Conservation (phyloP, 1,140 invertebrate species). For the Lordiphosa mommai region DNA sequence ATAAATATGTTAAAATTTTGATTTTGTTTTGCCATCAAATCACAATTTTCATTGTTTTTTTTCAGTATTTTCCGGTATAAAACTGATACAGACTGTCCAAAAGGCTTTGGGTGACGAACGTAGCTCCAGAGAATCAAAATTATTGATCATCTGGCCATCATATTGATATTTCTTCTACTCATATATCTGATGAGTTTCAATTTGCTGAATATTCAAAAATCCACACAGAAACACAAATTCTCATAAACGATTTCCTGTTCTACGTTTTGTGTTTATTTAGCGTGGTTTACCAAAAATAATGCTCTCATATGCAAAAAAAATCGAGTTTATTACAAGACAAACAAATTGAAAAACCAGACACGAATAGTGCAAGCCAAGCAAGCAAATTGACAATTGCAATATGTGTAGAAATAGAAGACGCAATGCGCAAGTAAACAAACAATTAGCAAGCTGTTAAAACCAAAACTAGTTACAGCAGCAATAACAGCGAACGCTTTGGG, state of each 20-base stretch:
- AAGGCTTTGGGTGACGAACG: too few species aligned
- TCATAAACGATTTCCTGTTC: conserved; percentile 4
- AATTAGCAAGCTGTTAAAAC: conserved; percentile 51
- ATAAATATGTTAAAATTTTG: too few species aligned
- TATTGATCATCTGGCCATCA: too few species aligned
- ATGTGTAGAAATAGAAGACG: conserved; percentile 52
- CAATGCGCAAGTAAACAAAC: conserved; percentile 65
- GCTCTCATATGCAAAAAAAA: conserved; percentile 28
- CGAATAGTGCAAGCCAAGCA: conserved; percentile 10
- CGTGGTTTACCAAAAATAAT: conserved; percentile 22
- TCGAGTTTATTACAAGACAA: conserved; percentile 22
- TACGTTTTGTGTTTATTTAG: conserved; percentile 36
- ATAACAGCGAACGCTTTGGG: conserved; percentile 20
- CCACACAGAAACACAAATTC: conserved; percentile 15
- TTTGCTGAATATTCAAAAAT: conserved; percentile 11
- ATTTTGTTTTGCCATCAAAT: too few species aligned
- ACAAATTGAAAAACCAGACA: conserved; percentile 14
- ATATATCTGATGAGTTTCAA: conserved; percentile 10
- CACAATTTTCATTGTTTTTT: too few species aligned
- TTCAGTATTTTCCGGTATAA: too few species aligned
- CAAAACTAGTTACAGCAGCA: conserved; percentile 5
- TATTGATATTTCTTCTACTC: too few species aligned
- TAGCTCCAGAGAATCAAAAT: too few species aligned
- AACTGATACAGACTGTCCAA: too few species aligned
- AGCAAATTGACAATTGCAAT: conserved; percentile 16